These are phyloP conservation scores for Pseudotriccus pelzelni DNA, from an alignment of 2,797 vertebrate genomes.

Conservation along the genomic window DNA sequence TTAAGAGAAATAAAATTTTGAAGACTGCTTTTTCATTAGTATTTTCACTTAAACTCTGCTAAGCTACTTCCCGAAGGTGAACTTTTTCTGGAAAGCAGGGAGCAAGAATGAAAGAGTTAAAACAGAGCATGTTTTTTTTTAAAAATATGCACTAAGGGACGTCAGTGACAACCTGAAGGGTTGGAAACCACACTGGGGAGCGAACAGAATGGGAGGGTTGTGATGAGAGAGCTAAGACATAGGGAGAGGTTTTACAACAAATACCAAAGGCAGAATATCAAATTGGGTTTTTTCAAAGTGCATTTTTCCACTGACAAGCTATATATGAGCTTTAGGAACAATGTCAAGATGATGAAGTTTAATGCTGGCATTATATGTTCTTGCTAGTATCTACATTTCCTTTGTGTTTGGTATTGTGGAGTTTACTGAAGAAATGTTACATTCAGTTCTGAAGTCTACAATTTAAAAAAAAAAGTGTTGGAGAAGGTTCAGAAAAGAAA, in stretches of 20 bases:
- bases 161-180: not conserved
- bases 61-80: not conserved
- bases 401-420: not conserved
- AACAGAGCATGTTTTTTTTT: not conserved
- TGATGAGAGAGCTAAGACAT: not conserved
- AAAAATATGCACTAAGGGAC: not conserved
- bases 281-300: not conserved
- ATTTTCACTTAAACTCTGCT: not conserved
- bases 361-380: not conserved
- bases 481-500: not conserved
- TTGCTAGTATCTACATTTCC: not conserved
- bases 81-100: not conserved
- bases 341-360: not conserved
- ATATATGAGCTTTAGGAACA: not conserved
- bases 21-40: not conserved
- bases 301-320: not conserved
- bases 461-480: not conserved
- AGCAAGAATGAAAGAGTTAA: not conserved
- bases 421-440: not conserved
- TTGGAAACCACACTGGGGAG: not conserved
- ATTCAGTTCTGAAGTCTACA: not conserved
- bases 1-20: not conserved
- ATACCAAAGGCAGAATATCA: not conserved
- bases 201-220: not conserved
- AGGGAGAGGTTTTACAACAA: not conserved